phyloP scores from a whole-genome alignment of 2,797 vertebrate species.

The Tapera naevia region DNA sequence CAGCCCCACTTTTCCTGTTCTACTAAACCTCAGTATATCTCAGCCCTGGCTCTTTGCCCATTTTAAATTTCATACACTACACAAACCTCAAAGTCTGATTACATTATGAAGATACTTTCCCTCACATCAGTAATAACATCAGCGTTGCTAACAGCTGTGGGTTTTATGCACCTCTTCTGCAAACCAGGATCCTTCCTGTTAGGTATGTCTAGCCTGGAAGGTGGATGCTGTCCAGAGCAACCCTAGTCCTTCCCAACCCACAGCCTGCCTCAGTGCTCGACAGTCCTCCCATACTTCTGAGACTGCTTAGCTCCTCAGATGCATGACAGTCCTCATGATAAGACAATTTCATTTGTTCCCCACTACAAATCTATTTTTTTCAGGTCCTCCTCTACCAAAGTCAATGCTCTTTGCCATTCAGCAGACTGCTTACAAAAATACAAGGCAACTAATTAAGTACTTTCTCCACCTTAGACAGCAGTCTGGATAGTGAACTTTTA shows the following conservation, averaged over 20 bases:
- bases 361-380: neutral
- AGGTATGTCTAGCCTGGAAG: neutral
- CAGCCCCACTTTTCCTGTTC: neutral
- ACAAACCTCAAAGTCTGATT: neutral
- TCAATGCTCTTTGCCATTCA: neutral
- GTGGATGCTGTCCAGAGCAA: neutral
- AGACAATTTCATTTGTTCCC: neutral
- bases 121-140: neutral
- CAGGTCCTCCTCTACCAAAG: neutral
- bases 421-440: neutral
- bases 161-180: neutral
- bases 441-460: fast-evolving
- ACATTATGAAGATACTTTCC: neutral
- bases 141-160: neutral
- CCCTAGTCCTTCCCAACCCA: neutral
- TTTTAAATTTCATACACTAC: neutral
- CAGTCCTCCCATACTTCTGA: neutral
- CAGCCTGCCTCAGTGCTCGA: neutral
- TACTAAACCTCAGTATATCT: neutral
- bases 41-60: neutral
- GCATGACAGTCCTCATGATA: neutral
- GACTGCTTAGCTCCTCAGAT: neutral
- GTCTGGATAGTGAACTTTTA: neutral
- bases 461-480: neutral
- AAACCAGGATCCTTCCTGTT: neutral